Percentiles rank a stretch among this genome's conserved stretches.
These are phyloP conservation scores for Okamejei kenojei DNA, from an alignment of 2,797 vertebrate species.

Conservation along the genomic window DNA sequence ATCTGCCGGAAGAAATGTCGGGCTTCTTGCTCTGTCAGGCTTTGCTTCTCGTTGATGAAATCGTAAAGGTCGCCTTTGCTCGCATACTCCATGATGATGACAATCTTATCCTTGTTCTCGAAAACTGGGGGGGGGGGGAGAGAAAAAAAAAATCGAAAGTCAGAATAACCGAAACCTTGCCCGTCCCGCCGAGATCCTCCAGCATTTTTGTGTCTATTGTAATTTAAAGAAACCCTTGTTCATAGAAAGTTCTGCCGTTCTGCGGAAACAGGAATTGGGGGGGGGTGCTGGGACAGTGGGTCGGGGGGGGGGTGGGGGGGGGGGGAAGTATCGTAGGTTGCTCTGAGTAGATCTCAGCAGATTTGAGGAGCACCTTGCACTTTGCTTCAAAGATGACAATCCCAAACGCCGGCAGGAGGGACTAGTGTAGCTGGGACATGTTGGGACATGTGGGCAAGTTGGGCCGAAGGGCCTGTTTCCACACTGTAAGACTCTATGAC, in stretches of 20 bases:
- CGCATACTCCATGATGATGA: conserved; percentile 96
- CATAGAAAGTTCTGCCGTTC: neutral
- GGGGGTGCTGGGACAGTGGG: no score
- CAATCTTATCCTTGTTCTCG: conserved; percentile 93
- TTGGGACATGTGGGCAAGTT: no score
- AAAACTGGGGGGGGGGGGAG: conserved; percentile 66
- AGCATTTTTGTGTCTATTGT: no score
- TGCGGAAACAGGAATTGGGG: no score
- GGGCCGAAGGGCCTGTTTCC: no score
- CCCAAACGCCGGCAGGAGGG: no score
- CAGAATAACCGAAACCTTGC: no score
- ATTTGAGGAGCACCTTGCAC: neutral
- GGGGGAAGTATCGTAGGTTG: neutral
- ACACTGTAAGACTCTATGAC: no score
- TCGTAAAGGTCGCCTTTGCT: conserved; percentile 88
- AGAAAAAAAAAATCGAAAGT: neutral
- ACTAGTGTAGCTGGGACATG: no score
- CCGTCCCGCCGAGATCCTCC: no score
- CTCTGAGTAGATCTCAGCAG: neutral
- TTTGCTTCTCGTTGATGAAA: conserved; percentile 76
- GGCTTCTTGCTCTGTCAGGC: conserved; percentile 71
- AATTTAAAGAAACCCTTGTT: neutral
- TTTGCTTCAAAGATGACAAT: no score
- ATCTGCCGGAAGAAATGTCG: conserved; percentile 89
- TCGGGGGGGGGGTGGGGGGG: no score